Evolutionary conservation across 2,113 vertebrate genomes (phyloP), one percentile per base, ranked within the genome.

Genomic region (Meriones unguiculatus): DNA sequence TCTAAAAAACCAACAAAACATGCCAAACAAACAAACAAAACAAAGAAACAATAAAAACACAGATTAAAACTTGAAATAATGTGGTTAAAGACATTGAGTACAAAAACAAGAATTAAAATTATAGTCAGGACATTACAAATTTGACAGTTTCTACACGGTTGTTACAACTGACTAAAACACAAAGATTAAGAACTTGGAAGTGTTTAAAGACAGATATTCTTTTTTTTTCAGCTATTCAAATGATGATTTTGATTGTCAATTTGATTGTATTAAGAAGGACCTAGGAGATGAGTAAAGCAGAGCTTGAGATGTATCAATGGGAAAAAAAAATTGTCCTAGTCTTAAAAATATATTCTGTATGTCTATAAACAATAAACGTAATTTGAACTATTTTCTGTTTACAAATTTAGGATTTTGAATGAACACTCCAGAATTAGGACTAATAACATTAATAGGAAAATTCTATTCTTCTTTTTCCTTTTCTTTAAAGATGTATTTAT

Each of bases 61-160:
- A 92, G 57, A 46, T 15, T 95, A 28, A 81, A 87, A 95, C 11
- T 86, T 76, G 91, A 93, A 94, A 81, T 2, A 54, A 8, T 30
- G 4, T 52, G 14, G 5, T 17, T 80, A 75, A 96, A 73, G 15
- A 64, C 10, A 82, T 0, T 67, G 15, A 62, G 54, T 8, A 50
- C 24, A 25, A 89, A 93, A 93, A 84, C 24, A 2, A 93, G 41
- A 15, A n/a, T 50, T 25, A 78, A 91, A n/a, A 85, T 62, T 38
- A 65, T 18, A 4, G 46, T 64, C 70, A 86, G 57, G 69, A 20
- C 14, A 93, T 52, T 62, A 75, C 30, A 80, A 11, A 5, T 78
- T 52, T 91, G n/a, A 69, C 24, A 77, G 72, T 65, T n/a, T 88
- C 30, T 50, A 65, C 54, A 64, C 28, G 13, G 18, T 90, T 89